Evolutionary conservation across 2,797 vertebrate species (phyloP), one percentile per base, ranked within the genome.

Genomic region (Amblyraja radiata): DNA sequence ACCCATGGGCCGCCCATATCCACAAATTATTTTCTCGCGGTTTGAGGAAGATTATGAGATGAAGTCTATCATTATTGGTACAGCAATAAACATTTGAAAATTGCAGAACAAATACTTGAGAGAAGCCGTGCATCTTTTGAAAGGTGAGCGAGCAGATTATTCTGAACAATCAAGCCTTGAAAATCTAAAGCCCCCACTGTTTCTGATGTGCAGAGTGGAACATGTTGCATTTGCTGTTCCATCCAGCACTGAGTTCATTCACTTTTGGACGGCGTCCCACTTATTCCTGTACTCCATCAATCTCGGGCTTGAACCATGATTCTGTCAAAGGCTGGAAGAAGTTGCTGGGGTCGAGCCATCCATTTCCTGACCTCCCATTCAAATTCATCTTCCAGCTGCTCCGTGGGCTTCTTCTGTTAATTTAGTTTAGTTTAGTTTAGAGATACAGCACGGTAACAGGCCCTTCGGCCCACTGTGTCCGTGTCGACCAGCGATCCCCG

Each of bases 241-340:
- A 32, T 88, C 21, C 21, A 68, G n/a, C 13, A 68, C n/a, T 68
- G 84, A 63, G 32, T 88, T 86, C 11, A 36, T 68, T 65, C 84
- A 88, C 21, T 88, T 54, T 68, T 88, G 84, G 61, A 63, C 6
- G 36, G 10, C 68, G 36, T 88, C n/a, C 61, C 61, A 65, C 84
- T 68, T 63, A 36, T 88, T 68, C 65, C 84, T 68, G n/a, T 68
- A 63, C n/a, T 63, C 68, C 84, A 88, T 88, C 84, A 88, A 88
- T 88, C 84, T 88, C n/a, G 25, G 61, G 6, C 21, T 88, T 88
- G 61, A n/a, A 36, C 84, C 61, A 68, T 0, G 65, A 32, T 61
- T 36, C 61, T 88, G 84, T 68, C 84, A 88, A 18, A 68, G 65
- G 68, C 84, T 68, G 84, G 61, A 88, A 88, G 68, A 54, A 68